phyloP scores from a whole-genome alignment of 2,113 vertebrate genomes.

The Ceyx margarethae region DNA sequence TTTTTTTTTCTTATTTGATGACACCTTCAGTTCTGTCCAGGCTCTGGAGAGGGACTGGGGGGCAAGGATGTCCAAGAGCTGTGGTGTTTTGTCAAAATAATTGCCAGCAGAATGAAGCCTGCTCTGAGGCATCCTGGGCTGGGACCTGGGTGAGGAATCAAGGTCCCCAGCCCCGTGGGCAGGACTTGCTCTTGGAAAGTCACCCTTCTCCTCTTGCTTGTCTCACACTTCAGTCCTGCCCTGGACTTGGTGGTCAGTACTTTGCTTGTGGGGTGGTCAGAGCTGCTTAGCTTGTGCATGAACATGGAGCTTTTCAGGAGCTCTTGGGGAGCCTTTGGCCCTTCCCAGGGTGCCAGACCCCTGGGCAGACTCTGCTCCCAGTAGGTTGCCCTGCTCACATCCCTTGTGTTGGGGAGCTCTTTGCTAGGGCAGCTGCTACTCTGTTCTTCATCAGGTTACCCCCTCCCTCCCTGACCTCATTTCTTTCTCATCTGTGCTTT shows the following conservation, averaged over 20 bases:
- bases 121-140: background rate
- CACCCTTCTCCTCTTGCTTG: background rate
- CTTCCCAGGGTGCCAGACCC: background rate
- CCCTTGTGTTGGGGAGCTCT: background rate
- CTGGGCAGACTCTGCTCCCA: background rate
- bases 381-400: accelerated
- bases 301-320: background rate
- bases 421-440: background rate
- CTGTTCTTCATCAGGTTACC: background rate
- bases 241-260: background rate
- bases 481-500: constrained; percentile 37
- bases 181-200: background rate
- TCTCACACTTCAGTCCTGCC: accelerated
- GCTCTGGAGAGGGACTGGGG: accelerated
- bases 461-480: background rate
- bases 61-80: background rate
- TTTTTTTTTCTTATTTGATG: background rate
- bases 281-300: background rate
- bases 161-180: background rate
- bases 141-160: background rate
- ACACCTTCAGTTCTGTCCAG: background rate
- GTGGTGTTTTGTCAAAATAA: accelerated
- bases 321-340: background rate
- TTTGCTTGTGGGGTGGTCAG: background rate
- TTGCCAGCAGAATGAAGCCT: background rate